These are phyloP conservation scores for Onthophagus taurus DNA, from an alignment of 1,140 invertebrate species.

Conservation along the genomic window DNA sequence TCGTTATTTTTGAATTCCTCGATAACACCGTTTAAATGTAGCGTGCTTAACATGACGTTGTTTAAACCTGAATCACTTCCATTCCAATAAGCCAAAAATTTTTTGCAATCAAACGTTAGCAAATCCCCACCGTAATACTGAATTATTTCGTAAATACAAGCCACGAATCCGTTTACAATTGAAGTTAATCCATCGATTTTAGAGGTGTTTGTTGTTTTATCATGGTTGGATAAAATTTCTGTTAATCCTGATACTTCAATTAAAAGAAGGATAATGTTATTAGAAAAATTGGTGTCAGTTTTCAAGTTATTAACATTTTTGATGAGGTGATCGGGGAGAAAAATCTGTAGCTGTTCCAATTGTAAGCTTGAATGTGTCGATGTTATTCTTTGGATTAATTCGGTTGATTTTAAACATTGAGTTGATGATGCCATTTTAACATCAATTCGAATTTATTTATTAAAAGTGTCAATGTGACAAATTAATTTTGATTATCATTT, in stretches of 20 bases:
- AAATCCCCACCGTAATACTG: slow-evolving; percentile 49
- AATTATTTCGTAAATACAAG: slow-evolving; percentile 53
- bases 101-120: slow-evolving; percentile 52
- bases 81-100: slow-evolving; percentile 55
- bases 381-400: too few relatives aligned
- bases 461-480: too few relatives aligned
- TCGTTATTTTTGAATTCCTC: slow-evolving; percentile 46
- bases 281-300: too few relatives aligned
- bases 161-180: slow-evolving; percentile 51
- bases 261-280: slow-evolving; percentile 48
- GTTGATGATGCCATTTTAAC: too few relatives aligned
- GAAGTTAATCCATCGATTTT: slow-evolving; percentile 48
- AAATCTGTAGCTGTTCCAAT: too few relatives aligned
- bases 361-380: too few relatives aligned
- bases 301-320: too few relatives aligned
- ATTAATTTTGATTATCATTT: too few relatives aligned
- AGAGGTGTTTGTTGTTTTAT: slow-evolving; percentile 47
- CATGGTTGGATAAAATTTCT: slow-evolving; percentile 49
- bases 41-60: slow-evolving; percentile 48
- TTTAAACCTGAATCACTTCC: slow-evolving; percentile 38
- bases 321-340: too few relatives aligned
- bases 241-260: slow-evolving; percentile 53
- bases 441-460: too few relatives aligned
- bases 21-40: slow-evolving; percentile 49
- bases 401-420: too few relatives aligned